Percentiles rank a stretch among this genome's conserved stretches.
phyloP scores from a whole-genome alignment of 92 coral and sea anemone genomes.

The Epizoanthus stellaris region DNA sequence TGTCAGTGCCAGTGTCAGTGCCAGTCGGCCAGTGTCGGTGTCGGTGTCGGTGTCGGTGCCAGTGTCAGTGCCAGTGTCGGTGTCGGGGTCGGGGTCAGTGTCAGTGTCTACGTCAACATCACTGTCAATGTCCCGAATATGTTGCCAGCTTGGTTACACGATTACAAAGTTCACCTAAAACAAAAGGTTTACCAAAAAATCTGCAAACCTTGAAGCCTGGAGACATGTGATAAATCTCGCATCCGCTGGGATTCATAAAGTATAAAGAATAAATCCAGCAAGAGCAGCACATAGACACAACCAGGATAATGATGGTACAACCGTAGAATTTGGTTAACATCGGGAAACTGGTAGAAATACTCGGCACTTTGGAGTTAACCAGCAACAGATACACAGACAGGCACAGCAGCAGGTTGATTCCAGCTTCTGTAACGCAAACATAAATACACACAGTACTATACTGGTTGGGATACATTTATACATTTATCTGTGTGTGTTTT shows the following conservation, averaged over 20 bases:
- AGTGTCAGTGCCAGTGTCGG: no score
- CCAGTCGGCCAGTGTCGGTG: no score
- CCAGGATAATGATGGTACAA: constrained; percentile 87
- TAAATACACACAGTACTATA: background rate
- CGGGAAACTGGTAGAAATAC: constrained; percentile 86
- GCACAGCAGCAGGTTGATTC: constrained; percentile 88
- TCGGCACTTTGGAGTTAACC: constrained; percentile 91
- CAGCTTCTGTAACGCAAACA: constrained; percentile 78
- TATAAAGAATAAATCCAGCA: constrained; percentile 89
- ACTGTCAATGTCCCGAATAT: no score
- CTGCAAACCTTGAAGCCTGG: constrained; percentile 62
- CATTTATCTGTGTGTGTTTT: no score
- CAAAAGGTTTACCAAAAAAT: background rate
- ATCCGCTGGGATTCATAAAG: constrained; percentile 89
- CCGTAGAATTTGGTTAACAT: constrained; percentile 94
- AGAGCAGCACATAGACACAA: constrained; percentile 80
- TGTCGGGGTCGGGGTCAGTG: no score
- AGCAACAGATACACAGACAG: constrained; percentile 89
- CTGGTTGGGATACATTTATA: background rate
- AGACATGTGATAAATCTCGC: constrained; percentile 70
- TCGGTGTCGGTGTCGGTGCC: no score
- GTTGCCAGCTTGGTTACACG: background rate
- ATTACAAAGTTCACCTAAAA: background rate
- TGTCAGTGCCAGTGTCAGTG: no score
- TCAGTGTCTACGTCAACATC: no score